A percentile compares a stretch with the other conserved stretches of the same genome.
Conservation (phyloP, 1,140 invertebrate species). For the Battus philenor region DNA sequence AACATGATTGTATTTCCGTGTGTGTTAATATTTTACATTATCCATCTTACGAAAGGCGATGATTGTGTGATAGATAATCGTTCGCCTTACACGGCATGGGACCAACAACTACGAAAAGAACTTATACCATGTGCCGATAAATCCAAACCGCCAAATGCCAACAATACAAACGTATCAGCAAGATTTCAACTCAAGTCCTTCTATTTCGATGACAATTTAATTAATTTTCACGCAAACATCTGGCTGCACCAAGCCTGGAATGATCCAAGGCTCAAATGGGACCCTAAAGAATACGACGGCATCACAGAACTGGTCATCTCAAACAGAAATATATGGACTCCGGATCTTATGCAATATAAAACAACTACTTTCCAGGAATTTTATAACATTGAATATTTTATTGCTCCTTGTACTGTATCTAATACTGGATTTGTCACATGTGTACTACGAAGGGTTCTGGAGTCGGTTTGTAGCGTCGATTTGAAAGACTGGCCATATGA, state of each 20-base stretch:
- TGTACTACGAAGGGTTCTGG: neutral
- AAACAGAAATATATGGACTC: constrained; percentile 23
- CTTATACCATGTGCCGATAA: neutral
- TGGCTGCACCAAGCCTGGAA: constrained; percentile 24
- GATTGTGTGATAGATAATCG: constrained; percentile 14
- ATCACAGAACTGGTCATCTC: constrained; percentile 10
- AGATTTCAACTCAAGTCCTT: constrained; percentile 26
- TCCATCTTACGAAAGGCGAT: neutral
- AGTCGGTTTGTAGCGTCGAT: constrained; percentile 20
- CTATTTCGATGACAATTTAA: constrained; percentile 22
- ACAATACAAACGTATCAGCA: constrained; percentile 15
- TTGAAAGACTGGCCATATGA: constrained; percentile 38
- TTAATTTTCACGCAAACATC: constrained; percentile 21
- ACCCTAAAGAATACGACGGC: constrained; percentile 22
- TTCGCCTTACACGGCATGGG: neutral
- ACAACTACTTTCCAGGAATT: neutral
- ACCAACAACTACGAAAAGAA: constrained; percentile 1
- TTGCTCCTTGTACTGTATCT: constrained; percentile 12
- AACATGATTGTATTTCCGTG: neutral
- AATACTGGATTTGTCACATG: constrained; percentile 17
- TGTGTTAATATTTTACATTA: neutral
- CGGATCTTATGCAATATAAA: constrained; percentile 14
- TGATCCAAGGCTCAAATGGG: constrained; percentile 27
- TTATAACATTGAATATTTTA: constrained; percentile 1
- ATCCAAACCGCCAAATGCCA: constrained; percentile 1